Conservation (phyloP, 2,113 vertebrate species). For the Oxyura jamaicensis region DNA sequence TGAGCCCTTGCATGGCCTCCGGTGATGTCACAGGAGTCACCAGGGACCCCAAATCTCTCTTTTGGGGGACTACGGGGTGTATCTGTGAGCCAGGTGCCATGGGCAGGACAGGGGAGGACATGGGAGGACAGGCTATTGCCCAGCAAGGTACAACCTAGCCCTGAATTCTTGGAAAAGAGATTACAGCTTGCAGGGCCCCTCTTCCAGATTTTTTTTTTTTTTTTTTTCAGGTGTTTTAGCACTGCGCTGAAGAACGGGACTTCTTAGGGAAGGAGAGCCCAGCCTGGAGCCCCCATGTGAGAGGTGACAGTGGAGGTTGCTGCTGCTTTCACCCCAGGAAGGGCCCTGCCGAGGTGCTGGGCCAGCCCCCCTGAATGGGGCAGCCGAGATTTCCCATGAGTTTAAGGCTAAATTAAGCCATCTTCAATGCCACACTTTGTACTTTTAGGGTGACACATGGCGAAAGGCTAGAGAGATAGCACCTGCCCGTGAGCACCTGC, state of each 20-base stretch:
- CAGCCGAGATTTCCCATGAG: not conserved
- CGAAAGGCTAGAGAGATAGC: accelerated
- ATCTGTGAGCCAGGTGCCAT: not conserved
- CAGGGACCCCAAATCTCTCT: no score
- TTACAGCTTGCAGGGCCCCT: not conserved
- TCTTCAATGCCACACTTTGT: not conserved
- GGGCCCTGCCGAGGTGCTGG: not conserved
- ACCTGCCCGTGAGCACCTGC: not conserved
- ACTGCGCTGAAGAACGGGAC: not conserved
- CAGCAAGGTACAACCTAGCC: not conserved
- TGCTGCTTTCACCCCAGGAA: not conserved
- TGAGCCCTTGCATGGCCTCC: not conserved
- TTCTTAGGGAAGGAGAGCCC: not conserved
- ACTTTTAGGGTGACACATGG: accelerated
- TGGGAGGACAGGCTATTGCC: not conserved
- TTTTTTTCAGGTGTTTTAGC: no score
- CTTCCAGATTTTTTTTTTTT: no score
- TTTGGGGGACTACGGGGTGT: not conserved
- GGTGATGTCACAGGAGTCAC: not conserved
- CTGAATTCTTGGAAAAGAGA: not conserved
- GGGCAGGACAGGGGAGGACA: accelerated
- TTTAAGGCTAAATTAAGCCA: not conserved
- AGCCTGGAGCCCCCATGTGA: accelerated
- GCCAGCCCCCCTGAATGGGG: not conserved
- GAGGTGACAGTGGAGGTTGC: not conserved